Evolutionary conservation across 2,797 vertebrate genomes (phyloP).

Genomic region (Amblyraja radiata): DNA sequence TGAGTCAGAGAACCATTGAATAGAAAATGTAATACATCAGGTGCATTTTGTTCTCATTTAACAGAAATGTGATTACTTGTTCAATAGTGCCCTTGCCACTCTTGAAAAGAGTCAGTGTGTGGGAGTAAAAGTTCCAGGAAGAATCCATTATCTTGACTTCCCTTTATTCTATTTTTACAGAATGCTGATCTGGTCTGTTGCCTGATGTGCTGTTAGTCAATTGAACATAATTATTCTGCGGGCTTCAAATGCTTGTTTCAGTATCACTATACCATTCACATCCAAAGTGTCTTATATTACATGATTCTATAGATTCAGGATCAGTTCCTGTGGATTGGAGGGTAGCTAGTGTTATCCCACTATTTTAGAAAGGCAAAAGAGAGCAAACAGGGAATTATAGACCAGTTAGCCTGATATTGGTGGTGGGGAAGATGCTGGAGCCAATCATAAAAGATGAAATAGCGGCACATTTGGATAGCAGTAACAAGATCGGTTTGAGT

Average conservation of each 20-base stretch:
- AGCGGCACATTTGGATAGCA: too few relatives aligned
- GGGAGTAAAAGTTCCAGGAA: too few relatives aligned
- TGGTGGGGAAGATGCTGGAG: too few relatives aligned
- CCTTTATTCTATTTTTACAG: slow-evolving; percentile 15
- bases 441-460: too few relatives aligned
- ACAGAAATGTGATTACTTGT: not conserved
- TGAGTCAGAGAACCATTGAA: not conserved
- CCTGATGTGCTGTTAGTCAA: slow-evolving; percentile 57
- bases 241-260: slow-evolving; percentile 50
- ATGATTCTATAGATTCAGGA: slow-evolving; percentile 29
- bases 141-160: slow-evolving; percentile 32
- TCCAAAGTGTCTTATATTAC: slow-evolving; percentile 45
- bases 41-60: not conserved
- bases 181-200: slow-evolving; percentile 45
- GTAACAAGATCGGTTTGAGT: too few relatives aligned
- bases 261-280: slow-evolving; percentile 51
- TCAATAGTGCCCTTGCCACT: not conserved
- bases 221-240: slow-evolving; percentile 54
- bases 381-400: too few relatives aligned
- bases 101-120: slow-evolving; percentile 13
- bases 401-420: too few relatives aligned
- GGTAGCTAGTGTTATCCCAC: too few relatives aligned
- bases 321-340: too few relatives aligned
- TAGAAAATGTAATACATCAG: not conserved
- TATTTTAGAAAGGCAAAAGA: too few relatives aligned